Percentiles rank a stretch among this genome's conserved stretches.
phyloP scores from a whole-genome alignment of 1,140 invertebrate species.

The Hyles euphorbiae region DNA sequence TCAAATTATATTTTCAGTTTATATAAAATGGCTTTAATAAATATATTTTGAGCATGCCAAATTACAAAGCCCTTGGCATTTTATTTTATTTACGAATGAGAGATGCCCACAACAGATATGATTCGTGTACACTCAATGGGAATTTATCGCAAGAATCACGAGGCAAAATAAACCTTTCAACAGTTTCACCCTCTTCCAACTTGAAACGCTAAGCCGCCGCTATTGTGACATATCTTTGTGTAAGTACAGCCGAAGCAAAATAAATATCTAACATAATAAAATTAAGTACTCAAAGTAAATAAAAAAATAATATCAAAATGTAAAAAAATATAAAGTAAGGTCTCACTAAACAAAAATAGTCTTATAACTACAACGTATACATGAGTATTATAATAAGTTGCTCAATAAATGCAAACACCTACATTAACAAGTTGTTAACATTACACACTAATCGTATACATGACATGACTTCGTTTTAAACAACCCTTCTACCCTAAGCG shows the following conservation, averaged over 20 bases:
- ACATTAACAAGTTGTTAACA: slow-evolving; percentile 55
- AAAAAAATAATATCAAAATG: slow-evolving; percentile 41
- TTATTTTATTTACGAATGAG: too few species aligned
- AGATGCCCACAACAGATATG: too few species aligned
- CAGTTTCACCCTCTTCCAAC: too few species aligned
- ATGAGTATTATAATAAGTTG: slow-evolving; percentile 68
- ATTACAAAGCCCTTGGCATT: too few species aligned
- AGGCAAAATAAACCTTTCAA: too few species aligned
- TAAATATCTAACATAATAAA: slow-evolving; percentile 34
- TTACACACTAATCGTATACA: slow-evolving; percentile 63
- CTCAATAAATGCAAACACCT: slow-evolving; percentile 64
- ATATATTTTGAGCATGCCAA: too few species aligned
- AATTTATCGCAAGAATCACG: too few species aligned
- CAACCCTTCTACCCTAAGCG: slow-evolving; percentile 26
- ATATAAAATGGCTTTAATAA: too few species aligned
- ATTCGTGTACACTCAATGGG: too few species aligned
- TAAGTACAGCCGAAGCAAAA: slow-evolving; percentile 44
- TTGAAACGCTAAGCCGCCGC: slow-evolving; percentile 4
- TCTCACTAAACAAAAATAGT: slow-evolving; percentile 62
- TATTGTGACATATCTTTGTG: slow-evolving; percentile 6
- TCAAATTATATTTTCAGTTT: too few species aligned
- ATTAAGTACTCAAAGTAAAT: slow-evolving; percentile 53
- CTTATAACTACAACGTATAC: slow-evolving; percentile 68
- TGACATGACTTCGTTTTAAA: slow-evolving; percentile 47
- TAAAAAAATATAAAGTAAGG: slow-evolving; percentile 44